Evolutionary conservation across 2,113 vertebrate species (phyloP), one percentile per base, ranked within the genome.

Genomic region (Acrocephalus arundinaceus): DNA sequence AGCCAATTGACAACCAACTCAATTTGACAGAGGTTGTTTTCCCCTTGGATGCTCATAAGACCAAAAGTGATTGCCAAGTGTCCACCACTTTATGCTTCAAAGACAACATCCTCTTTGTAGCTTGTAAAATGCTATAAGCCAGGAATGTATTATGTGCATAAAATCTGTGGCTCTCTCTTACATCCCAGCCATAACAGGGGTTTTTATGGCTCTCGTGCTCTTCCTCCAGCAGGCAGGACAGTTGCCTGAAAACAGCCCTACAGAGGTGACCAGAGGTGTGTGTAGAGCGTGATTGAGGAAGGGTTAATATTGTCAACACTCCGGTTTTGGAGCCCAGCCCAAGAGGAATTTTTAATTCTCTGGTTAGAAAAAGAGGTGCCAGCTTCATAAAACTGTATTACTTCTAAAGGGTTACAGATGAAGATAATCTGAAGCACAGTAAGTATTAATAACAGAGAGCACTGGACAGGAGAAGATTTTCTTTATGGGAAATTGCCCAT

Each of bases 401-500:
- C 65, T 75, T 77, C 65, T 74, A 86, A 91, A 93, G 46, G 82
- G 75, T 84, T 94, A 80, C 62, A 81, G 88, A 76, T 75, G 85
- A 85, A 87, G 86, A 90, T 87, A 81, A 96, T 94, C 49, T 85
- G 70, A 84, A 90, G 76, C 58, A 72, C 66, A 85, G 27, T 49
- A 78, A 76, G 65, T 68, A 43, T 78, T 74, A 90, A 25, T 85
- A 94, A 66, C 71, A 57, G 66, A 81, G 81, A 57, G 52, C 76
- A 52, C 55, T 83, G 85, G 72, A 67, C 39, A 78, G 81, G 61
- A 82, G 72, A 79, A 75, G 76, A 83, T 63, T 93, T 91, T 57
- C 88, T 91, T n/a, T 74, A 70, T 63, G 61, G 85, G 68, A 94
- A 95, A 81, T 94, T 79, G 80, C 88, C 65, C 90, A 68, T 92